These are phyloP conservation scores for Cynaeus angustus DNA, from an alignment of 2,888 invertebrate species.

Conservation along the genomic window DNA sequence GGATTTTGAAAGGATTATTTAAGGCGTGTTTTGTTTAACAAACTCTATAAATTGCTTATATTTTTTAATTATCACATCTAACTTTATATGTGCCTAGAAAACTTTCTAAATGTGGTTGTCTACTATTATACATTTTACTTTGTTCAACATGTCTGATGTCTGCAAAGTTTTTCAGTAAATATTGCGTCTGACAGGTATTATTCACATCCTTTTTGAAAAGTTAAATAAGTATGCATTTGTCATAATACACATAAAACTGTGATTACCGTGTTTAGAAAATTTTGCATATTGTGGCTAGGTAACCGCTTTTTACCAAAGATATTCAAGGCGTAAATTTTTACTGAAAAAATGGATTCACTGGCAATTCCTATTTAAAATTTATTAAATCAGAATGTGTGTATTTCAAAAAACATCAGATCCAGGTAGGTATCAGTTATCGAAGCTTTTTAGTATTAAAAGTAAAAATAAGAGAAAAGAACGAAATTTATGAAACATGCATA, in stretches of 20 bases:
- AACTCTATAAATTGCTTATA: background rate
- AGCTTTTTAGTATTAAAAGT: too few relatives aligned
- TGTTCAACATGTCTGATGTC: background rate
- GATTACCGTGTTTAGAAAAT: background rate
- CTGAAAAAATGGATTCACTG: too few relatives aligned
- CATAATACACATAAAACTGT: background rate
- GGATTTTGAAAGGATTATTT: slow-evolving; percentile 1
- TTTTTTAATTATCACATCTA: background rate
- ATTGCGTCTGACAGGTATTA: background rate
- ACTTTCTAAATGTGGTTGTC: background rate
- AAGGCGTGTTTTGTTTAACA: background rate
- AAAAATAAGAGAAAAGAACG: too few relatives aligned
- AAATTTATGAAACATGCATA: too few relatives aligned
- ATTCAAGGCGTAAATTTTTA: too few relatives aligned
- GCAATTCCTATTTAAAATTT: too few relatives aligned
- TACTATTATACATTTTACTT: background rate
- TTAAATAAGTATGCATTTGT: background rate
- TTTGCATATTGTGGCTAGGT: too few relatives aligned
- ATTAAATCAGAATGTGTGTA: too few relatives aligned
- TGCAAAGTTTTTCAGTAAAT: background rate
- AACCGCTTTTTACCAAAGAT: too few relatives aligned
- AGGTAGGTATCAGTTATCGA: too few relatives aligned
- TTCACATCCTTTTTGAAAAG: background rate
- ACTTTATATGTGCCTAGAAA: background rate
- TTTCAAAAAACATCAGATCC: too few relatives aligned